Evolutionary conservation across 2,888 invertebrate genomes (phyloP).

Genomic region (Apamea sordens): DNA sequence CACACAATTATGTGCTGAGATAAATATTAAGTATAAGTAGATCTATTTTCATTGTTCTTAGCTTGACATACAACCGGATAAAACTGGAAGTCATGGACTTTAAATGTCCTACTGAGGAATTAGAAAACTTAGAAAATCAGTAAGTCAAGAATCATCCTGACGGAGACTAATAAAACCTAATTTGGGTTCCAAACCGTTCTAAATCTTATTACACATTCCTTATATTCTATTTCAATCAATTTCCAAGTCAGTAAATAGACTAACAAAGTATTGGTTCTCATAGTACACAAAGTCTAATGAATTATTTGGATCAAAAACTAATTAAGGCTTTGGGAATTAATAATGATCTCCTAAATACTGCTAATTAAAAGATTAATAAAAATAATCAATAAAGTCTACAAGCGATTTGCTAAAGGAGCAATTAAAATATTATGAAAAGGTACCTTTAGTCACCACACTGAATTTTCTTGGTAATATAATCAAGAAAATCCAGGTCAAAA

Average conservation of each 20-base stretch:
- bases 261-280: conserved; percentile 9
- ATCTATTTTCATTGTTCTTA: background rate
- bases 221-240: background rate
- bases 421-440: background rate
- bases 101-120: background rate
- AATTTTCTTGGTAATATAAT: background rate
- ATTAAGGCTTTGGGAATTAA: background rate
- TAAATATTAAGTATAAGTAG: background rate
- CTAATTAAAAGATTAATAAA: background rate
- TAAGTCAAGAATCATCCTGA: background rate
- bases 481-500: conserved; percentile 50
- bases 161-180: background rate
- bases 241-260: background rate
- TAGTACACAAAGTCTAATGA: background rate
- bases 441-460: background rate
- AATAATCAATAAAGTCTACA: no score
- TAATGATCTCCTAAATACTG: background rate
- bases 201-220: background rate
- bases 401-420: background rate
- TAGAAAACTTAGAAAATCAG: background rate
- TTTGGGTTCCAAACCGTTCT: background rate
- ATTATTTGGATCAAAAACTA: conserved; percentile 5
- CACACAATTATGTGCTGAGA: background rate
- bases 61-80: background rate
- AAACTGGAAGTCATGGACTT: background rate